phyloP scores from a whole-genome alignment of 2,888 invertebrate genomes.

The Chouioia cunea region DNA sequence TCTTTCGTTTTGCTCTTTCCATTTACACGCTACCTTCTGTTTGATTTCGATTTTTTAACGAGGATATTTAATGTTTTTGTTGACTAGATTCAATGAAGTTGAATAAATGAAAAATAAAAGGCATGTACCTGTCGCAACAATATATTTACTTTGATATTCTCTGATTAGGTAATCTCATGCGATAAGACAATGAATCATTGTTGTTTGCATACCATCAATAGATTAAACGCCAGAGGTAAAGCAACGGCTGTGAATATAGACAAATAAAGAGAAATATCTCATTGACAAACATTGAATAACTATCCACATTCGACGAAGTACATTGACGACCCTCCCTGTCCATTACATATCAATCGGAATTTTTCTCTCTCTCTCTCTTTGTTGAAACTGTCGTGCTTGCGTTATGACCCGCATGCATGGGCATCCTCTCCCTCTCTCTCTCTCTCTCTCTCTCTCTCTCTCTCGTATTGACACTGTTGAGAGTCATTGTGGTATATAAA shows the following conservation, averaged over 20 bases:
- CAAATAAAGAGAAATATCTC: no score
- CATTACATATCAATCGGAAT: conserved; percentile 48
- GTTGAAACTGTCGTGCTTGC: conserved; percentile 19
- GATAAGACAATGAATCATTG: no score
- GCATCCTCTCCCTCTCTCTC: conserved; percentile 47
- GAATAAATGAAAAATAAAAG: no score
- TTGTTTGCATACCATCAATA: no score
- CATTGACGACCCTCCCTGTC: conserved; percentile 2
- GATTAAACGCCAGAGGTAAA: no score
- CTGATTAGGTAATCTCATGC: no score
- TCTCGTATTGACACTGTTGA: conserved; percentile 52
- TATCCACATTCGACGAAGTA: conserved; percentile 5
- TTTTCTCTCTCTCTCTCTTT: conserved; percentile 12
- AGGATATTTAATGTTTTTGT: no score
- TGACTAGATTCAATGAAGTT: no score
- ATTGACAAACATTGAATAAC: neutral
- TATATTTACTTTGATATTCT: no score
- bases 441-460: conserved; percentile 19
- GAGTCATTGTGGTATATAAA: conserved; percentile 64
- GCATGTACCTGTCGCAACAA: no score
- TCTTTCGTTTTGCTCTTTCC: conserved; percentile 11
- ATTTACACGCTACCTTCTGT: conserved; percentile 11
- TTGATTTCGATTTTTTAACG: no score
- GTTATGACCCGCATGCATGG: conserved; percentile 51
- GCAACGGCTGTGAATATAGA: no score